These are phyloP conservation scores for Thamnaconus septentrionalis DNA, from an alignment of 2,113 vertebrate species.

Conservation along the genomic window DNA sequence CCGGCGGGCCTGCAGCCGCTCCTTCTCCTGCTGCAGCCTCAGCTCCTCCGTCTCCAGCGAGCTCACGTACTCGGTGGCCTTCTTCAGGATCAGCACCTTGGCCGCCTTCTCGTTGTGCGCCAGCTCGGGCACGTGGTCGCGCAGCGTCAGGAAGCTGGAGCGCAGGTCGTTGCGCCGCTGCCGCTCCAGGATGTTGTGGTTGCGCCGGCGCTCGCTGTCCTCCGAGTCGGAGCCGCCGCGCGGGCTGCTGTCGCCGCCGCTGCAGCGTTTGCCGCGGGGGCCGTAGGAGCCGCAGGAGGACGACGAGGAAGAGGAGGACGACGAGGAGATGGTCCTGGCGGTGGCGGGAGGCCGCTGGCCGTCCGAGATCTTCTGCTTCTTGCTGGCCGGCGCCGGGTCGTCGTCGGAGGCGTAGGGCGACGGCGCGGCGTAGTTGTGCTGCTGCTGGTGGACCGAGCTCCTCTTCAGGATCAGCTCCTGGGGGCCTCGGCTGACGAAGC, in stretches of 20 bases:
- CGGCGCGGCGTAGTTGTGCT: slow-evolving; percentile 96
- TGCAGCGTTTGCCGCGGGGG: slow-evolving; percentile 80
- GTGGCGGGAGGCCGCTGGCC: slow-evolving; percentile 75
- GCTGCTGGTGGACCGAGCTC: slow-evolving; percentile 94
- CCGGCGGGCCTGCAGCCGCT: slow-evolving; percentile 84
- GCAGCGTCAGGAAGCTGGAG: slow-evolving; percentile 93
- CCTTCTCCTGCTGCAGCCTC: slow-evolving; percentile 89
- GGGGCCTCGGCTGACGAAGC: slow-evolving; percentile 72
- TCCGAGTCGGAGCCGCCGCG: slow-evolving; percentile 89
- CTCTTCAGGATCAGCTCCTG: slow-evolving; percentile 91
- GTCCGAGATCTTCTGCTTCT: slow-evolving; percentile 82
- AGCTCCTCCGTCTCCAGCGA: slow-evolving; percentile 88
- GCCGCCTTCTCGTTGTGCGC: slow-evolving; percentile 95
- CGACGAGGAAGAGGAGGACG: slow-evolving; percentile 51
- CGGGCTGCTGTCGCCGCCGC: slow-evolving; percentile 80
- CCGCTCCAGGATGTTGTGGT: slow-evolving; percentile 97
- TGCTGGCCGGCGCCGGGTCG: slow-evolving; percentile 81
- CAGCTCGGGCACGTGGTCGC: slow-evolving; percentile 96
- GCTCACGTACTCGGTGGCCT: slow-evolving; percentile 92
- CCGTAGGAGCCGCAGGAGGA: slow-evolving; percentile 56
- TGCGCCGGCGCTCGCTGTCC: slow-evolving; percentile 93
- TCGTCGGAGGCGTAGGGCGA: slow-evolving; percentile 89
- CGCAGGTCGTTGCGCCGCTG: slow-evolving; percentile 97
- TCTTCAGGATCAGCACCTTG: slow-evolving; percentile 98
- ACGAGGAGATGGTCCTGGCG: slow-evolving; percentile 57